Conservation (phyloP, 1,140 invertebrate genomes). For the Drosophila kanapiae region DNA sequence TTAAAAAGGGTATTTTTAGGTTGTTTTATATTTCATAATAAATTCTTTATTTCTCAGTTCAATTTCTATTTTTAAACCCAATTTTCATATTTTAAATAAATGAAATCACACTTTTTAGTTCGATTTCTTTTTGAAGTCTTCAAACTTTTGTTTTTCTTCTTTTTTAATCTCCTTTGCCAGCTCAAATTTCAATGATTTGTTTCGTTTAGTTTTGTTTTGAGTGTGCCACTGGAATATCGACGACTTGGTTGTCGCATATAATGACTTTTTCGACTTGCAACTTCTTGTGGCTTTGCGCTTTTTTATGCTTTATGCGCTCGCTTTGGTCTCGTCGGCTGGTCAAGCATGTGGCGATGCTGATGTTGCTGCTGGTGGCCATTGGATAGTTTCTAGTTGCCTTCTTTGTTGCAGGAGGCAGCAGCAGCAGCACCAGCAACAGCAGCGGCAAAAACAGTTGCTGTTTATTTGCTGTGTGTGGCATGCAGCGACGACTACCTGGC, state of each 20-base stretch:
- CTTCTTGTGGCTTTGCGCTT: slow-evolving; percentile 70
- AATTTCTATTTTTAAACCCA: background rate
- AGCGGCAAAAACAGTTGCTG: slow-evolving; percentile 64
- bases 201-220: background rate
- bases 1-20: no score
- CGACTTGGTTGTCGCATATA: slow-evolving; percentile 71
- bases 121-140: background rate
- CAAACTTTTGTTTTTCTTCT: background rate
- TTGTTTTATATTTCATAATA: background rate
- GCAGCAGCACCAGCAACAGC: slow-evolving; percentile 30
- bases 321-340: slow-evolving; percentile 67
- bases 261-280: slow-evolving; percentile 81
- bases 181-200: background rate
- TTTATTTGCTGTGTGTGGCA: slow-evolving; percentile 76
- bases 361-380: slow-evolving; percentile 39
- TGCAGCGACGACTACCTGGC: slow-evolving; percentile 64
- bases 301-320: slow-evolving; percentile 82
- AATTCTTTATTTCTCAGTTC: background rate
- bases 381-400: slow-evolving; percentile 54
- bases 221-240: slow-evolving; percentile 46
- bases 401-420: slow-evolving; percentile 59
- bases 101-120: background rate
- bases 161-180: no score
- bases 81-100: background rate
- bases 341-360: slow-evolving; percentile 64